Conservation (phyloP, 2,113 vertebrate genomes). For the Muscicapa adusta region DNA sequence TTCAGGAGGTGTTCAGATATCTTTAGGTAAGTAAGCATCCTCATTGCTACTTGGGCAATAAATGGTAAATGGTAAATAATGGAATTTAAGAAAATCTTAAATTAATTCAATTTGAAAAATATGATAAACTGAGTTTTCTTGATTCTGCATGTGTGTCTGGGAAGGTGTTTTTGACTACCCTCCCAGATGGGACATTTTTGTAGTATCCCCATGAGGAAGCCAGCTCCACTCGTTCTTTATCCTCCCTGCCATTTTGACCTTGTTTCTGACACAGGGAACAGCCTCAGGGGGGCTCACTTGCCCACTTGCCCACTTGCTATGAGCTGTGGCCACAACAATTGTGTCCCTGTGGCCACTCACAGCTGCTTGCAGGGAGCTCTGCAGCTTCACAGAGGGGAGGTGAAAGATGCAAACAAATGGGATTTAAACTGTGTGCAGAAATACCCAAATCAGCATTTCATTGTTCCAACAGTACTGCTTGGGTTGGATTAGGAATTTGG, state of each 20-base stretch:
- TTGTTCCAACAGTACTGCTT: not conserved
- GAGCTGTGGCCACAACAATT: rapidly evolving
- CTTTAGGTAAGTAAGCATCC: not conserved
- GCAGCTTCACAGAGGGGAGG: not conserved
- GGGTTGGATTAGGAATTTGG: not conserved
- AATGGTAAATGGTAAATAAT: not conserved
- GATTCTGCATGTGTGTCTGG: not conserved
- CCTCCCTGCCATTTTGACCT: not conserved
- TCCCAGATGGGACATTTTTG: not conserved
- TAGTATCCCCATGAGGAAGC: not conserved
- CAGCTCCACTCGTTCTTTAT: rapidly evolving
- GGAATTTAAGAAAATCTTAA: not conserved
- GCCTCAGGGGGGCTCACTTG: not conserved
- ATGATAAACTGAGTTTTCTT: rapidly evolving
- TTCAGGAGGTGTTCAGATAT: not conserved
- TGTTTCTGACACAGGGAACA: not conserved
- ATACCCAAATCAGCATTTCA: not conserved
- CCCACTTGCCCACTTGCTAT: rapidly evolving
- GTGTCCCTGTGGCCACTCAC: not conserved
- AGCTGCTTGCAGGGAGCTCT: not conserved
- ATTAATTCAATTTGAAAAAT: not conserved
- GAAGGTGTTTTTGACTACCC: not conserved
- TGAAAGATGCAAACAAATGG: not conserved
- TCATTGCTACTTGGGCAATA: not conserved
- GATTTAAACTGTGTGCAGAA: not conserved